Evolutionary conservation across 2,113 vertebrate genomes (phyloP).

Genomic region (Physeter macrocephalus): DNA sequence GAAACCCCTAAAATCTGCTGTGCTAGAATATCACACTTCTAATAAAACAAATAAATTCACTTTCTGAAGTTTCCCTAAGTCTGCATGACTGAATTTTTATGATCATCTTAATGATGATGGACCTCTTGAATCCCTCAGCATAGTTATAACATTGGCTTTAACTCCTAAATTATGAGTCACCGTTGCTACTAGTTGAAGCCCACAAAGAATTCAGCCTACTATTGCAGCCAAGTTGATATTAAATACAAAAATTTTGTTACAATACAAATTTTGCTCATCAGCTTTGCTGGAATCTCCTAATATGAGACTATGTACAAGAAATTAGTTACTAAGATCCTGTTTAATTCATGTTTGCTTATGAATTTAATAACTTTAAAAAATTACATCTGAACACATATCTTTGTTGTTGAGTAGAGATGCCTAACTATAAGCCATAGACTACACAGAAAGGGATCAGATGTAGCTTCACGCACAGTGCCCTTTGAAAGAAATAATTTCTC

Average conservation of each 20-base stretch:
- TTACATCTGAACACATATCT: neutral
- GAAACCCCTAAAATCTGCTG: neutral
- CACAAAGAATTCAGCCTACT: neutral
- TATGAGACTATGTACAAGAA: neutral
- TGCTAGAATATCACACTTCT: neutral
- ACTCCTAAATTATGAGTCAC: neutral
- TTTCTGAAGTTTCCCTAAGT: neutral
- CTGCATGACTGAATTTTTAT: neutral
- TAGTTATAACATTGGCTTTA: neutral
- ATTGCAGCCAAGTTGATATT: neutral
- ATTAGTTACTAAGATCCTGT: neutral
- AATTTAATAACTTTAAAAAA: neutral
- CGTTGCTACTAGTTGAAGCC: neutral
- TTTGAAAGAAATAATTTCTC: neutral
- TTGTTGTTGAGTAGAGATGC: neutral
- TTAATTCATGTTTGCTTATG: conserved; percentile 19
- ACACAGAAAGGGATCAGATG: neutral
- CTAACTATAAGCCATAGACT: neutral
- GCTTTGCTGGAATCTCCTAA: neutral
- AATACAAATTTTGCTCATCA: conserved; percentile 9
- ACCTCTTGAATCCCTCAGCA: neutral
- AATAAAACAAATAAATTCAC: neutral
- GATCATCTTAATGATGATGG: neutral
- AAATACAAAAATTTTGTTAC: neutral
- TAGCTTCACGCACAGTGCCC: neutral